These are phyloP conservation scores for Xenopus borealis DNA, from an alignment of 2,113 vertebrate species.

Conservation along the genomic window DNA sequence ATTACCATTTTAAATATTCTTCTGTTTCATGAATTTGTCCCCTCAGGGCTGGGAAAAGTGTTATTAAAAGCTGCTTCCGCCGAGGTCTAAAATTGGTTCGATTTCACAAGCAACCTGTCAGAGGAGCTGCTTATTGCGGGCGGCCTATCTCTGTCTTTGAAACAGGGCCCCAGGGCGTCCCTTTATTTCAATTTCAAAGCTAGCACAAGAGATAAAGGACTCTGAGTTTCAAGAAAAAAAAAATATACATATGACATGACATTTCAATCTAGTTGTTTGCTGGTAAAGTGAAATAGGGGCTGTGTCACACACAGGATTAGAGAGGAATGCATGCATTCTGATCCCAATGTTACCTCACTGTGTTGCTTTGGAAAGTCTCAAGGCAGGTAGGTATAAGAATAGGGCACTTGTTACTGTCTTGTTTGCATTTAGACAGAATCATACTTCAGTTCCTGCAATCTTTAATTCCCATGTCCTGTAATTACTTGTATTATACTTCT, in stretches of 20 bases:
- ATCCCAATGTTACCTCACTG: neutral
- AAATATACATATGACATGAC: constrained; percentile 14
- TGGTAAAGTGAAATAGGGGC: constrained; percentile 1
- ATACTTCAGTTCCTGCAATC: too few relatives aligned
- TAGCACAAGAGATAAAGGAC: constrained; percentile 38
- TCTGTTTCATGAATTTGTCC: constrained; percentile 25
- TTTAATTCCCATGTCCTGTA: too few relatives aligned
- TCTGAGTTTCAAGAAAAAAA: constrained; percentile 12
- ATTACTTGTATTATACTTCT: too few relatives aligned
- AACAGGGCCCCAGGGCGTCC: constrained; percentile 46
- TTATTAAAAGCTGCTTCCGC: constrained; percentile 39
- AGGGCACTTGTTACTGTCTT: too few relatives aligned
- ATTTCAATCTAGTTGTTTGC: constrained; percentile 10
- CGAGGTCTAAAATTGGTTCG: constrained; percentile 36
- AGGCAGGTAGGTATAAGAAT: too few relatives aligned
- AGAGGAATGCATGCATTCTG: neutral
- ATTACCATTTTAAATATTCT: constrained; percentile 42
- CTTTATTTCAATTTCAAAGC: constrained; percentile 54
- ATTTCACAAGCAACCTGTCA: constrained; percentile 40
- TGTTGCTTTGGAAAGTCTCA: neutral
- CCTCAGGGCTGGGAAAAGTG: constrained; percentile 23
- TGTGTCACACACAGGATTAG: neutral
- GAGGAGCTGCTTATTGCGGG: constrained; percentile 41
- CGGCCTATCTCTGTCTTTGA: constrained; percentile 36
- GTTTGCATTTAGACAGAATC: too few relatives aligned